Evolutionary conservation across 2,113 vertebrate genomes (phyloP), one percentile per base, ranked within the genome.

Genomic region (Misgurnus mizolepis): DNA sequence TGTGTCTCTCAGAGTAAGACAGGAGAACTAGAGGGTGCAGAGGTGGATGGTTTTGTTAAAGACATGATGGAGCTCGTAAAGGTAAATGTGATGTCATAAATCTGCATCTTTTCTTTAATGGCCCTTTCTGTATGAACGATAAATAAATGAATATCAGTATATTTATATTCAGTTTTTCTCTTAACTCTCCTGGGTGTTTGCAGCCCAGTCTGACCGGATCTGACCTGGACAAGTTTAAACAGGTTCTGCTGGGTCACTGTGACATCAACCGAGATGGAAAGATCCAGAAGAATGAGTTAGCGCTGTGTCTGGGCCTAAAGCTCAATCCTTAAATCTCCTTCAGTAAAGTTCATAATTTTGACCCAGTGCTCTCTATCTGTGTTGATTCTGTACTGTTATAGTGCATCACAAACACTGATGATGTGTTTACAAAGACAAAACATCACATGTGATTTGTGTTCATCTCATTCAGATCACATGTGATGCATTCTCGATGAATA

Each of bases 241-340:
- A 94, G 85, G 93, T 95, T 55, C 92, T 98, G 80, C 89, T 98
- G 80, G 94, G 92, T 67, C 97, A 97, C 86, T 98, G 97, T 0
- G 96, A 98, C 1, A 84, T 95, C 84, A 98, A 98, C 85, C 89
- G 94, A 80, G 97, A 98, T 0, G 96, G 96, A 56, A 98, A 96
- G 89, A 98, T 97, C 85, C 96, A 98, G 91, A 98, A 96, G 92
- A 96, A 95, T 0, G 96, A 98, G 87, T 89, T 98, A 78, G 96
- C 96, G 17, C 92, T 98, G 85, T 98, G 95, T 89, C 94, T 98
- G 0, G 96, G 96, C 62, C 91, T 98, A 64, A 98, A 95, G 87
- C 89, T 92, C 72, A 91, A 83, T 86, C 70, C 55, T 10, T 85
- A 47, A 85, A 73, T 15, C 50, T 14, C 17, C 2, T 0, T 5